Base-by-base conservation (phyloP, 1,140 invertebrate genomes). In the Marisa cornuarietis region DNA sequence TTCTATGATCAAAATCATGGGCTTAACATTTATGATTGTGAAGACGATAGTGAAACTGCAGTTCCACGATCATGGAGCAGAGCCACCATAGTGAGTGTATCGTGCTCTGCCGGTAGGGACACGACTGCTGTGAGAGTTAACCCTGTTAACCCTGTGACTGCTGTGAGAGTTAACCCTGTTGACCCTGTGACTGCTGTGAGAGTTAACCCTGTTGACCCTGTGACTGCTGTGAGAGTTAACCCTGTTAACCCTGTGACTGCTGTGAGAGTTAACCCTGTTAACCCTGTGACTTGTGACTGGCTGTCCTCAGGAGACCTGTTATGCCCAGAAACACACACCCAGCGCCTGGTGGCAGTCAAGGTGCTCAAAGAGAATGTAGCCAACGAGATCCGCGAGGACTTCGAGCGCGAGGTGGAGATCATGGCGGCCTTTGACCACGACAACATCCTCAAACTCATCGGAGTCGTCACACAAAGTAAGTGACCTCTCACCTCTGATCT, bases 391-490 rank as follows among this genome's bases (percentile, higher is more conserved):
- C 71, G 95, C 84, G 95, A 96, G 78, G 95, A 97, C 88, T 96
- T 97, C 85, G 94, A 96, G 88, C 90, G 95, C 83, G 96, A 97
- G 92, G 95, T 97, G 9, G 95, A 96, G 83, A 96, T 96, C 79
- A 97, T 97, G 95, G 95, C 95, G 78, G 93, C 95, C 49, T 97
- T 97, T 88, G 92, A 93, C n/a, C 96, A 97, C 90, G 92, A 93
- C 42, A 97, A 97, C 88, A 97, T 97, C 86, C 92, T 97, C n/a
- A 94, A 94, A 1, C 91, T 97, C 2, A 91, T 96, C 68, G 96
- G 96, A 81, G 94, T 96, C 11, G 95, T 96, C 4, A 92, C 94
- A 20, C 93, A 93, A 92, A 94, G 95, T 95, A 92, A 79, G 85
- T 72, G 58, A 18, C 14, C 52, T 11, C 54, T 58, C 11, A 11